These are phyloP conservation scores for Eurystomus glaucurus DNA, from an alignment of 2,797 vertebrate species.

Conservation along the genomic window DNA sequence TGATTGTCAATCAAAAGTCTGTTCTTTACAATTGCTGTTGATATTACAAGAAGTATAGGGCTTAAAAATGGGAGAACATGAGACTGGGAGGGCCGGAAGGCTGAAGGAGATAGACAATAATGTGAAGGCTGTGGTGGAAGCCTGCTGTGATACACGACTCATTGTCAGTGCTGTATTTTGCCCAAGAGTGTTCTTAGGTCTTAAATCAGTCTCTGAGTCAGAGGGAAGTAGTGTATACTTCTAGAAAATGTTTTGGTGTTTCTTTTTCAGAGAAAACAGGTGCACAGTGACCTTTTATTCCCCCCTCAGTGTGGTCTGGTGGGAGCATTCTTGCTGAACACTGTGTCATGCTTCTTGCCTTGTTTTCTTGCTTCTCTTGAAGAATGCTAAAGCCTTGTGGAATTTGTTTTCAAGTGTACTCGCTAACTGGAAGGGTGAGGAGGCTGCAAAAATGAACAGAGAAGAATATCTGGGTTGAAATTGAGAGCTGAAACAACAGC, in stretches of 20 bases:
- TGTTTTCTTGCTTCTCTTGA: conserved; percentile 17
- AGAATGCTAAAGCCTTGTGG: conserved; percentile 9
- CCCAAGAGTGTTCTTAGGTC: neutral
- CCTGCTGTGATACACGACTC: neutral
- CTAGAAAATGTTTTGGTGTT: neutral
- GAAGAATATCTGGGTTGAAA: neutral
- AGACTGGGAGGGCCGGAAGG: neutral
- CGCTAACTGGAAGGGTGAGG: neutral
- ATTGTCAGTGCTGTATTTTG: neutral
- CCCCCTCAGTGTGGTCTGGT: neutral
- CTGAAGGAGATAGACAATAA: rapidly evolving
- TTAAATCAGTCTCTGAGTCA: neutral
- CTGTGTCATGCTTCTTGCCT: neutral
- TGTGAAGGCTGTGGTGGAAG: neutral
- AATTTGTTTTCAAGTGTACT: neutral
- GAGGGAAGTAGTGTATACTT: neutral
- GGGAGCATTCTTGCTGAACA: neutral
- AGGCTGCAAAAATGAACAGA: neutral
- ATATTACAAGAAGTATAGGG: rapidly evolving
- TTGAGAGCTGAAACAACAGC: neutral
- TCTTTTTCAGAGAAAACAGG: conserved; percentile 25
- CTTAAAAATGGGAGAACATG: neutral
- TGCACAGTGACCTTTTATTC: neutral
- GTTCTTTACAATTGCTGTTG: neutral
- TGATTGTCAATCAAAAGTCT: neutral